Base-by-base conservation (phyloP, 2,888 invertebrate genomes). In the Drosophila mercatorum region DNA sequence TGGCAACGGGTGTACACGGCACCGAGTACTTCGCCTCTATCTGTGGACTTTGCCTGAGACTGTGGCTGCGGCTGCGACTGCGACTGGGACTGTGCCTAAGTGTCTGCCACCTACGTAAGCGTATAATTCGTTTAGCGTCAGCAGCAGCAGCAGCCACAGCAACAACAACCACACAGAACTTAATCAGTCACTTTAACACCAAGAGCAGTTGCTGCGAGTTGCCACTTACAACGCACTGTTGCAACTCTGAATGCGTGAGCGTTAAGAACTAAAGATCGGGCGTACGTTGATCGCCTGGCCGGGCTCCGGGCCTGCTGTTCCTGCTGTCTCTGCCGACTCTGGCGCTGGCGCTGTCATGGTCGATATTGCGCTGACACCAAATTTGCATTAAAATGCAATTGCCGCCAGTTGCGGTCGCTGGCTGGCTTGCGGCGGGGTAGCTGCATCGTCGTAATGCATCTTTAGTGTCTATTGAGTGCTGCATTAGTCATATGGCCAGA, bases 311-410 rank as follows among this genome's bases (percentile, higher is more conserved):
- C 6, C 31, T 17, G 5, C 41, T 10, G 5, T 17, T 5, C 12
- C 36, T 38, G 14, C 52, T 22, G 3, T 22, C 34, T 31, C n/a
- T n/a, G 5, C 0, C 31, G 63, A 22, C 57, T 57, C 44, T 57
- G 57, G 59, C 47, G 69, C 72, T 70, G 70, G 71, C 80, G 86
- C 88, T 89, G 89, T 89, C 90, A 89, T 90, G 89, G 89, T 90
- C 90, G 90, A 89, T 89, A 88, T 83, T 89, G 86, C 83, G 89
- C 89, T 89, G 90, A 89, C 89, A 89, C 89, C 81, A 89, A 90
- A 89, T 90, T 83, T 89, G 89, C 89, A 89, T 89, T 89, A 89
- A 90, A 89, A 88, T 87, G 86, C 83, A 85, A 87, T 89, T 87
- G 77, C 70, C 72, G 67, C 58, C 58, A 58, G 58, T 47, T 47